A percentile compares a stretch with the other conserved stretches of the same genome.
Evolutionary conservation across 2,797 vertebrate genomes (phyloP).

Genomic region (Coregonus ussuriensis): DNA sequence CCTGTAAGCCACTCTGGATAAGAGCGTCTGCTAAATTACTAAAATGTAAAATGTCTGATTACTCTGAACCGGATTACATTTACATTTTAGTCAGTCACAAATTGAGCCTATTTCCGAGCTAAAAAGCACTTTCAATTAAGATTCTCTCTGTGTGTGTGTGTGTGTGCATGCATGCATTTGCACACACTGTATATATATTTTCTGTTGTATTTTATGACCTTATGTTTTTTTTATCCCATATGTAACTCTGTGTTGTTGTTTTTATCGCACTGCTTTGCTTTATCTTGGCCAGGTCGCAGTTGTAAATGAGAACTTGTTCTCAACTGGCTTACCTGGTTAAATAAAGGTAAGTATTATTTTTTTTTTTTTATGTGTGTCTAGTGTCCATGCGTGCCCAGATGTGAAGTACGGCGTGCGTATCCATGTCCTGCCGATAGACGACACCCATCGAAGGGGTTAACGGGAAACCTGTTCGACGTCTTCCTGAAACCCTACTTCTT

Average conservation of each 20-base stretch:
- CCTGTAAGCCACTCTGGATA: not conserved
- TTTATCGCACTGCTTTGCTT: too few relatives aligned
- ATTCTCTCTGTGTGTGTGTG: not conserved
- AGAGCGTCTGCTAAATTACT: too few relatives aligned
- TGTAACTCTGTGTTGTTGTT: too few relatives aligned
- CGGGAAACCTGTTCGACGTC: slow-evolving; percentile 67
- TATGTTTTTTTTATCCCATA: too few relatives aligned
- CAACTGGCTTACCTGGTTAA: too few relatives aligned
- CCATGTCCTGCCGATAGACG: slow-evolving; percentile 66
- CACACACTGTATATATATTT: too few relatives aligned
- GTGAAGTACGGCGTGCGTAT: slow-evolving; percentile 67
- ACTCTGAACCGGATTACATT: not conserved
- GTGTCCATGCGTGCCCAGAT: slow-evolving; percentile 64
- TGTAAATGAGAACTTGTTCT: too few relatives aligned
- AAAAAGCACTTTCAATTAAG: not conserved
- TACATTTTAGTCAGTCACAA: not conserved
- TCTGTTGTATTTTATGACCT: too few relatives aligned
- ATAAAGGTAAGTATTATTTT: too few relatives aligned
- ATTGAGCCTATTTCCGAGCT: too few relatives aligned
- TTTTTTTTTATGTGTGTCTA: slow-evolving; percentile 29
- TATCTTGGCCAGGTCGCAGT: too few relatives aligned
- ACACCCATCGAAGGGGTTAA: slow-evolving; percentile 60
- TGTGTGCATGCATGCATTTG: not conserved
- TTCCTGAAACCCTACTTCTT: slow-evolving; percentile 69
- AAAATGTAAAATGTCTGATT: not conserved